A percentile compares a stretch with the other conserved stretches of the same genome.
These are phyloP conservation scores for Phoxinus phoxinus DNA, from an alignment of 2,113 vertebrate species.

Conservation along the genomic window DNA sequence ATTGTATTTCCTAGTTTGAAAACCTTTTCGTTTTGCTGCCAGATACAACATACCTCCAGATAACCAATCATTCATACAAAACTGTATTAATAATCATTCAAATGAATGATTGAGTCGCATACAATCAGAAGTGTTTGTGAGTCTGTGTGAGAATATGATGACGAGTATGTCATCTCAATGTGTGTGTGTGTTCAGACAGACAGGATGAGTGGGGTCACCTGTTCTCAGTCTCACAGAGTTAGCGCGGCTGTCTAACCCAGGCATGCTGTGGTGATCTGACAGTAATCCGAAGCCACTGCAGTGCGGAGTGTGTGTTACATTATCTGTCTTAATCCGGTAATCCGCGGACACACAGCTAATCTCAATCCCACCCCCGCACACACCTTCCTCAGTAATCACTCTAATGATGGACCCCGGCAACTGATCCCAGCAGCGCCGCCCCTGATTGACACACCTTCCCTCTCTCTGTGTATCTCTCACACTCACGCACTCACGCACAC, in stretches of 20 bases:
- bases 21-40: neutral
- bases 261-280: conserved; percentile 75
- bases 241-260: conserved; percentile 79
- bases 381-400: conserved; percentile 78
- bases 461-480: neutral
- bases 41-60: neutral
- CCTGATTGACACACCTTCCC: conserved; percentile 64
- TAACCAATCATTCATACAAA: neutral
- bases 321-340: conserved; percentile 76
- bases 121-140: neutral
- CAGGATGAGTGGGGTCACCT: conserved; percentile 72
- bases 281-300: conserved; percentile 72
- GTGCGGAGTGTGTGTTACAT: conserved; percentile 77
- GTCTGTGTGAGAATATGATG: neutral
- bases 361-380: conserved; percentile 77
- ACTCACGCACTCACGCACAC: neutral
- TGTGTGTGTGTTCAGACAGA: conserved; percentile 31
- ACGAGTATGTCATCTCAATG: conserved; percentile 27
- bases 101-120: neutral
- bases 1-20: neutral
- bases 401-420: conserved; percentile 76
- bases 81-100: neutral
- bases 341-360: conserved; percentile 73
- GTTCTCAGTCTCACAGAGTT: conserved; percentile 77
- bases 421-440: conserved; percentile 65